phyloP scores from a whole-genome alignment of 92 coral and sea anemone genomes.

The Actinernus sp. region DNA sequence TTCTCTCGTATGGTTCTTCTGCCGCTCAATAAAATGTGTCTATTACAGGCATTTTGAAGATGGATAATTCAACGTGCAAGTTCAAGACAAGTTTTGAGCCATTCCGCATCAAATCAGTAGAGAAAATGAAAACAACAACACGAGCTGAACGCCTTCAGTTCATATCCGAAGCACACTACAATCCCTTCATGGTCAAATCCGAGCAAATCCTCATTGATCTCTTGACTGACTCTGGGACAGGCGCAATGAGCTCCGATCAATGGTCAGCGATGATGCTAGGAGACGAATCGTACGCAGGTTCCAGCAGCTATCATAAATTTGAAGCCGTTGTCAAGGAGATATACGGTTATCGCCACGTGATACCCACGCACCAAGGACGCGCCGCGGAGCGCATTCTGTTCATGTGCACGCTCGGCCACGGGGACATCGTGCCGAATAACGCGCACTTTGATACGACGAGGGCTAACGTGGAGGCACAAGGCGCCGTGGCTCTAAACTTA shows the following conservation, averaged over 20 bases:
- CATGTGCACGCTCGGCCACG: slow-evolving; percentile 28
- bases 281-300: slow-evolving; percentile 86
- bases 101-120: slow-evolving; percentile 73
- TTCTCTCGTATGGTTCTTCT: too few species aligned
- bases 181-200: slow-evolving; percentile 63
- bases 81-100: slow-evolving; percentile 64
- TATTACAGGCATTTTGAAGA: too few species aligned
- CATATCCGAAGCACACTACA: slow-evolving; percentile 64
- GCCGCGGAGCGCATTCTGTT: slow-evolving; percentile 86
- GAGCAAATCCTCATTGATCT: slow-evolving; percentile 70
- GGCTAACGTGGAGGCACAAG: slow-evolving; percentile 71
- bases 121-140: slow-evolving; percentile 55
- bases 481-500: slow-evolving; percentile 60
- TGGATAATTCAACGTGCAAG: neutral
- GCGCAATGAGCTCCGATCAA: slow-evolving; percentile 82
- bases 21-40: too few species aligned
- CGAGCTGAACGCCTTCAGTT: slow-evolving; percentile 62
- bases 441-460: slow-evolving; percentile 78
- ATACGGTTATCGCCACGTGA: slow-evolving; percentile 80
- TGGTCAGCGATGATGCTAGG: slow-evolving; percentile 86
- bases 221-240: slow-evolving; percentile 80
- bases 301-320: slow-evolving; percentile 69
- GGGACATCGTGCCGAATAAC: slow-evolving; percentile 77
- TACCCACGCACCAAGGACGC: slow-evolving; percentile 89
- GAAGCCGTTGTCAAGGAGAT: slow-evolving; percentile 79